These are phyloP conservation scores for Achatina immaculata DNA, from an alignment of 1,140 invertebrate genomes.

Conservation along the genomic window DNA sequence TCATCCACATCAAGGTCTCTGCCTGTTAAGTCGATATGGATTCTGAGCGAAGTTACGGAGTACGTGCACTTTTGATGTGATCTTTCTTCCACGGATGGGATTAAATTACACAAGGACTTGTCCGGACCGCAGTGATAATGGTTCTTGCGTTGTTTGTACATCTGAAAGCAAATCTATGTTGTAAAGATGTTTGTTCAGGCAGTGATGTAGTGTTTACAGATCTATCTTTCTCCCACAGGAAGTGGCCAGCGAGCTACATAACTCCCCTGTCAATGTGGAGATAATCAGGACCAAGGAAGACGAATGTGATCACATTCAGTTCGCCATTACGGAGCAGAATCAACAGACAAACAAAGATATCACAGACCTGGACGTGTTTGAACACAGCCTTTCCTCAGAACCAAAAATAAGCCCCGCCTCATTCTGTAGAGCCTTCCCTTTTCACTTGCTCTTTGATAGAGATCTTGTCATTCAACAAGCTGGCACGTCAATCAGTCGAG, in stretches of 20 bases:
- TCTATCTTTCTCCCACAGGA: too few relatives aligned
- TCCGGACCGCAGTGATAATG: too few relatives aligned
- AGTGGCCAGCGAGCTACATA: constrained; percentile 93
- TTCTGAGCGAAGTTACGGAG: too few relatives aligned
- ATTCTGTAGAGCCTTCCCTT: constrained; percentile 94
- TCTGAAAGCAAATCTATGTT: too few relatives aligned
- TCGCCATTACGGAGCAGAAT: constrained; percentile 87
- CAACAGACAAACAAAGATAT: constrained; percentile 70
- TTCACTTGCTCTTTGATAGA: constrained; percentile 93
- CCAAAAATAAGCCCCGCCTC: constrained; percentile 81
- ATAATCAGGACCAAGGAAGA: constrained; percentile 83
- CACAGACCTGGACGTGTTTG: constrained; percentile 37
- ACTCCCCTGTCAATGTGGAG: constrained; percentile 90
- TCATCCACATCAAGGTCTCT: too few relatives aligned
- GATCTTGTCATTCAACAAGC: constrained; percentile 86
- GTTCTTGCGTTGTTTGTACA: too few relatives aligned
- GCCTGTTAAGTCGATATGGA: too few relatives aligned
- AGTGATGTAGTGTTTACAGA: too few relatives aligned
- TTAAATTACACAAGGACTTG: too few relatives aligned
- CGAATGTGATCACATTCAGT: constrained; percentile 91
- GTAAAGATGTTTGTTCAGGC: too few relatives aligned
- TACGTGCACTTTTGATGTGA: too few relatives aligned
- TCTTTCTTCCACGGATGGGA: too few relatives aligned
- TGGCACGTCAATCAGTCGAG: constrained; percentile 85
- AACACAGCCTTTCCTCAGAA: constrained; percentile 52